Conservation (phyloP, 2,113 vertebrate genomes). For the Gallinago jamesoni region DNA sequence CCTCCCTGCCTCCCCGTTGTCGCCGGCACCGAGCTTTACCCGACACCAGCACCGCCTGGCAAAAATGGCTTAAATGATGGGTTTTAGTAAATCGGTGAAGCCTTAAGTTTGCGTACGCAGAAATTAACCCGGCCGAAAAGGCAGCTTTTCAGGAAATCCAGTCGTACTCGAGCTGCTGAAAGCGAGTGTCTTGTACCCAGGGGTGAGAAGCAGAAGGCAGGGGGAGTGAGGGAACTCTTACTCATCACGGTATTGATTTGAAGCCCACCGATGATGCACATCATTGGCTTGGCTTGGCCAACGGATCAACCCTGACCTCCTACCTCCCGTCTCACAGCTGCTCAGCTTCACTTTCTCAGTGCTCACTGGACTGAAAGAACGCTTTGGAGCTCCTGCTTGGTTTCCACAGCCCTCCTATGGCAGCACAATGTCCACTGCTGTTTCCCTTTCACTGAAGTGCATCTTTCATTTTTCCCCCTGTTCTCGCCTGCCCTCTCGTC, state of each 20-base stretch:
- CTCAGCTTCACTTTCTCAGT: not conserved
- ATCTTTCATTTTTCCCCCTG: not conserved
- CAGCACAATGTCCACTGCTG: not conserved
- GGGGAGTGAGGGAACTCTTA: not conserved
- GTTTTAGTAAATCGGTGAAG: conserved; percentile 54
- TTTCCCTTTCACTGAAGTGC: not conserved
- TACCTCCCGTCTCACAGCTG: not conserved
- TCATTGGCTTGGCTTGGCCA: not conserved
- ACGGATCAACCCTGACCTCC: not conserved
- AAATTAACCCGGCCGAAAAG: conserved; percentile 53
- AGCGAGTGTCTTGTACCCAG: not conserved
- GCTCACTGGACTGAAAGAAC: not conserved
- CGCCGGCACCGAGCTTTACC: conserved; percentile 48
- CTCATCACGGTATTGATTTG: not conserved
- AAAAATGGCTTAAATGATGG: conserved; percentile 42
- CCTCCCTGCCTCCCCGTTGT: conserved; percentile 36
- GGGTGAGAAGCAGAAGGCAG: not conserved
- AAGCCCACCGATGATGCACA: not conserved
- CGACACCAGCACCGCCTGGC: conserved; percentile 21
- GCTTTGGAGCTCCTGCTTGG: not conserved
- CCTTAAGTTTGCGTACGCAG: conserved; percentile 14
- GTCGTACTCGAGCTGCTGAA: not conserved
- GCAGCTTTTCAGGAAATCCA: conserved; percentile 16
- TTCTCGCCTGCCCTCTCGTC: not conserved
- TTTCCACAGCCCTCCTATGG: conserved; percentile 13